phyloP scores from a whole-genome alignment of 2,888 invertebrate species.

The Lutraria lutraria region DNA sequence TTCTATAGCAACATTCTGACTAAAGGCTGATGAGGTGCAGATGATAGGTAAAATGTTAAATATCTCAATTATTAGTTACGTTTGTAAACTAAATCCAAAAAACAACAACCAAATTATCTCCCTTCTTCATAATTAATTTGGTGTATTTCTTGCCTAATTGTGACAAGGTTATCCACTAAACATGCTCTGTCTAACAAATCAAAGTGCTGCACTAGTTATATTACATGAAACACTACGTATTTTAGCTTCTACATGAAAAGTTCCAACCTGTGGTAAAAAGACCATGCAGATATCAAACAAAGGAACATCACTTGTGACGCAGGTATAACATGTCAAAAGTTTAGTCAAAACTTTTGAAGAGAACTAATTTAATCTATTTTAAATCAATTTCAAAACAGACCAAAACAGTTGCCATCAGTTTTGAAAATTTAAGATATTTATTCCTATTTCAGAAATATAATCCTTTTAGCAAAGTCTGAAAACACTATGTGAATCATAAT shows the following conservation, averaged over 20 bases:
- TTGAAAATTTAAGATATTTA: background rate
- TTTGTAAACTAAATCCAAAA: background rate
- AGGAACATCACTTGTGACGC: too few species aligned
- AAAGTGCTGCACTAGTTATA: slow-evolving; percentile 20
- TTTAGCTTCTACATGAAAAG: slow-evolving; percentile 18
- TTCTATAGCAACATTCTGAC: background rate
- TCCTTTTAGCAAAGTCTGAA: background rate
- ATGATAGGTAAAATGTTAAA: background rate
- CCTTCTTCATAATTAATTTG: background rate
- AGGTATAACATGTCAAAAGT: too few species aligned
- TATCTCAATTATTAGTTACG: background rate
- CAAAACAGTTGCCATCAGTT: too few species aligned
- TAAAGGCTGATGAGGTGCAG: background rate
- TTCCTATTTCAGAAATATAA: background rate
- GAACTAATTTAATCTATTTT: too few species aligned
- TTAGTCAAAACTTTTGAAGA: too few species aligned
- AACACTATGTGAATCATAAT: background rate
- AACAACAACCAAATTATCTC: background rate
- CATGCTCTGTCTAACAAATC: slow-evolving; percentile 23
- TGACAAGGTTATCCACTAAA: background rate
- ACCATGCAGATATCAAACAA: background rate
- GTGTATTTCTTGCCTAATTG: slow-evolving; percentile 4
- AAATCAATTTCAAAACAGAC: too few species aligned
- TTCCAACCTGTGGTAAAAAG: background rate
- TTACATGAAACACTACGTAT: slow-evolving; percentile 17